Evolutionary conservation across 2,797 vertebrate species (phyloP).

Genomic region (Scyliorhinus canicula): DNA sequence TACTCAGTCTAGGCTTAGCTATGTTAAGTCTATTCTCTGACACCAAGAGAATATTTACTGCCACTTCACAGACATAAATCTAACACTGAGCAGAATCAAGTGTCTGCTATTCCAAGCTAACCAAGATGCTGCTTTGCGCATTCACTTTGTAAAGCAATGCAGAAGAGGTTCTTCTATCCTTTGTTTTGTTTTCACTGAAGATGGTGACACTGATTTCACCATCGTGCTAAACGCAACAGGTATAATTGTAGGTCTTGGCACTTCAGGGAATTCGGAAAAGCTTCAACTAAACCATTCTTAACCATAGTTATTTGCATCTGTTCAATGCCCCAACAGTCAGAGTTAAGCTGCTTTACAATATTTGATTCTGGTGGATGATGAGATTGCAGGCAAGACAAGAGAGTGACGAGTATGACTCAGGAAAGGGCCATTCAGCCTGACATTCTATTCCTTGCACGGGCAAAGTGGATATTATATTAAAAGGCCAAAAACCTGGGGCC

Average conservation of each 20-base stretch:
- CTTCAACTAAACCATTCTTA: not conserved
- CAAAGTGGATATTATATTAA: not conserved
- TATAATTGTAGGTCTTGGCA: not conserved
- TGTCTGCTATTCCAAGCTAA: not conserved
- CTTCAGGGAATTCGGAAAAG: not conserved
- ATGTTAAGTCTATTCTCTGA: not conserved
- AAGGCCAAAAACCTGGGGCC: too few relatives aligned
- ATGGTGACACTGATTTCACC: not conserved
- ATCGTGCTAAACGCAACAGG: not conserved
- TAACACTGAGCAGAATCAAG: not conserved
- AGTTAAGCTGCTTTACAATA: not conserved
- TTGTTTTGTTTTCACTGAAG: not conserved
- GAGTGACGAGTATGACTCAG: too few relatives aligned
- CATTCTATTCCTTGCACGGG: not conserved
- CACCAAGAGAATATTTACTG: not conserved
- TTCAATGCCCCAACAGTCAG: not conserved
- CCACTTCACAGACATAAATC: not conserved
- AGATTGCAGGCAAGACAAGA: not conserved
- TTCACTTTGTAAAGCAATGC: not conserved
- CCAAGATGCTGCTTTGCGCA: not conserved
- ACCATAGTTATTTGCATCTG: not conserved
- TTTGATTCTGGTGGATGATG: not conserved
- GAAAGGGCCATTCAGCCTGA: not conserved
- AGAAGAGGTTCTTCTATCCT: not conserved
- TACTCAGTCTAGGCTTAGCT: not conserved